Base-by-base conservation (phyloP, 2,888 invertebrate genomes). In the Prosapia bicincta region DNA sequence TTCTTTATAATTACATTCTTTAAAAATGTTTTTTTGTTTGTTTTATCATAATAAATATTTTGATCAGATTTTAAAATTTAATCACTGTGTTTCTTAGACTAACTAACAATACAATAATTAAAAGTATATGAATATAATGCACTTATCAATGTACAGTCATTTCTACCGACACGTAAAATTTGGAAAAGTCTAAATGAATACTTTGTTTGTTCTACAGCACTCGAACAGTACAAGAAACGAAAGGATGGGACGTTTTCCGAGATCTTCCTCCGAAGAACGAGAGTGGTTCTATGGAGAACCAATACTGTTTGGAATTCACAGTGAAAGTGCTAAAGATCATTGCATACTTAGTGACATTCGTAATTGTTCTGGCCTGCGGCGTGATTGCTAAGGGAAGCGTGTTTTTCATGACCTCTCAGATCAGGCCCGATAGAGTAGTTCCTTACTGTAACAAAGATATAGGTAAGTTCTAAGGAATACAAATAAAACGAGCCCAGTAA, bases 161-260 rank as follows among this genome's bases (percentile, higher is more conserved):
- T n/a, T n/a, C n/a, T n/a, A n/a, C n/a, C n/a, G n/a, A n/a, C n/a
- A n/a, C n/a, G n/a, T n/a, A n/a, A n/a, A n/a, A n/a, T n/a, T n/a
- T n/a, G n/a, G n/a, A n/a, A n/a, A n/a, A n/a, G n/a, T n/a, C n/a
- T n/a, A n/a, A n/a, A n/a, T n/a, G n/a, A n/a, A n/a, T n/a, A n/a
- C n/a, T n/a, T 54, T n/a, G 3, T 54, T 54, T 54, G 54, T 54
- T 87, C n/a, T 89, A 65, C 88, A 94, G 94, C 84, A 92, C 92
- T 86, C 88, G 94, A 83, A 94, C 94, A 78, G 91, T 94, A 81
- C 91, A 92, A 83, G 95, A 94, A 85, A 94, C 94, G 82, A 95
- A 95, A 91, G 94, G 93, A 90, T 98, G 98, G 98, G 97, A 98
- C 89, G 96, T 97, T 77, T 98, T 98, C 88, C 89, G 96, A 83